Evolutionary conservation across 2,113 vertebrate species (phyloP).

Genomic region (Protomyctophum bolini): DNA sequence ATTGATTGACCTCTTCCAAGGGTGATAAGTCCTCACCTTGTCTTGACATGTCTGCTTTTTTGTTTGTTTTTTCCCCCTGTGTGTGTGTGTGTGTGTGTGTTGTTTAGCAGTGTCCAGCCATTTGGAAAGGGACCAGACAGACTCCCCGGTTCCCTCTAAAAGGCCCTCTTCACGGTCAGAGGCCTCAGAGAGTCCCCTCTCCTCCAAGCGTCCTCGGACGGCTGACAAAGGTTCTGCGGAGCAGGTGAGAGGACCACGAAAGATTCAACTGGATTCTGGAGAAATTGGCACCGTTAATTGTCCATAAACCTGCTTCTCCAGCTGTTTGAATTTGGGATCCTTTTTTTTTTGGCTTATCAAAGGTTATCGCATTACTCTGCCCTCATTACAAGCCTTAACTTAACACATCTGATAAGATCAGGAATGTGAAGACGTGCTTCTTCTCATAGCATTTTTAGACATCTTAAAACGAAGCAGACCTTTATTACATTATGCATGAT

Average conservation of each 20-base stretch:
- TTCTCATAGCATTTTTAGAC: conserved; percentile 51
- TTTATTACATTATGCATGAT: conserved; percentile 58
- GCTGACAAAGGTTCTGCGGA: conserved; percentile 89
- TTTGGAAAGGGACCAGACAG: conserved; percentile 88
- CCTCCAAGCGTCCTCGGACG: conserved; percentile 90
- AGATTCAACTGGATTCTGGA: conserved; percentile 4
- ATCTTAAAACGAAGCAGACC: conserved; percentile 33
- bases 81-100: conserved; percentile 17
- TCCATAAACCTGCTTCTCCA: conserved; percentile 19
- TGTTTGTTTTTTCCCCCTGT: conserved; percentile 38
- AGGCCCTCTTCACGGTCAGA: conserved; percentile 84
- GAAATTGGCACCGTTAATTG: conserved; percentile 28
- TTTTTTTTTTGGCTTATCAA: conserved; percentile 20
- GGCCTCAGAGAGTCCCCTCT: conserved; percentile 84
- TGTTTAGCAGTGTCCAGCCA: conserved; percentile 81
- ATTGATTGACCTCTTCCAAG: conserved; percentile 64
- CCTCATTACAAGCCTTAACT: conserved; percentile 59
- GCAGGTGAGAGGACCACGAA: conserved; percentile 84
- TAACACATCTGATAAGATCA: conserved; percentile 55
- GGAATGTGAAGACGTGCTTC: conserved; percentile 51
- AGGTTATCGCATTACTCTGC: conserved; percentile 45
- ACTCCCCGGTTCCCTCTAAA: conserved; percentile 86
- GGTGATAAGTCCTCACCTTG: conserved; percentile 49
- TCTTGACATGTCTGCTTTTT: conserved; percentile 54
- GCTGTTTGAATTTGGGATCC: conserved; percentile 46